These are phyloP conservation scores for Rhadina sibilatrix DNA, from an alignment of 2,113 vertebrate species.

Conservation along the genomic window DNA sequence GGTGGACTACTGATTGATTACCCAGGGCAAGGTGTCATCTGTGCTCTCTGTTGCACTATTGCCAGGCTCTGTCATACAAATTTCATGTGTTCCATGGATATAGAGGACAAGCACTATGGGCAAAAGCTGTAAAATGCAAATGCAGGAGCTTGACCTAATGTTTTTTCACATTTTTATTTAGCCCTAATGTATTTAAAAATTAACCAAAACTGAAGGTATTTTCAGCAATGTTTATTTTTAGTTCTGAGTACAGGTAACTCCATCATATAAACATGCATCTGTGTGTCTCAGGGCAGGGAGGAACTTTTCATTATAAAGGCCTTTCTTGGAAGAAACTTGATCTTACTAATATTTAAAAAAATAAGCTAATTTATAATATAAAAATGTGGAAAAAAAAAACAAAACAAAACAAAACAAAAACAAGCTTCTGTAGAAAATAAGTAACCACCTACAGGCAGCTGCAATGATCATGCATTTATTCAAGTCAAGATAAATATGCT, in stretches of 20 bases:
- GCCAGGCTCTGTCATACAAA: not conserved
- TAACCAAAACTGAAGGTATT: not conserved
- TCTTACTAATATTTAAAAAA: not conserved
- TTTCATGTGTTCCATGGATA: not conserved
- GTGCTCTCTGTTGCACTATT: not conserved
- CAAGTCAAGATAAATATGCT: not conserved
- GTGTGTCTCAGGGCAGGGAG: not conserved
- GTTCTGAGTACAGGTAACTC: not conserved
- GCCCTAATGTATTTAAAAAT: not conserved
- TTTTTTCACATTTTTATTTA: not conserved
- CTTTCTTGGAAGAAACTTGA: not conserved
- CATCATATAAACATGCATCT: too few relatives aligned
- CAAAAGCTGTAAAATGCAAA: not conserved
- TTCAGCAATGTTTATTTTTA: not conserved
- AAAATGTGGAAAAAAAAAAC: not conserved
- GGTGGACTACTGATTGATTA: constrained; percentile 9
- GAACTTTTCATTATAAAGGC: not conserved
- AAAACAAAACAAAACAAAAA: not conserved
- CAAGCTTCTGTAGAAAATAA: not conserved
- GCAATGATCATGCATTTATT: not conserved
- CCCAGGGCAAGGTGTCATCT: not conserved
- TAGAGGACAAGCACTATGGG: fast-evolving
- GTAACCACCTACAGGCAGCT: not conserved
- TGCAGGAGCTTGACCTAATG: not conserved
- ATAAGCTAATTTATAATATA: fast-evolving